phyloP scores from a whole-genome alignment of 2,113 vertebrate genomes.

The Bos indicus region DNA sequence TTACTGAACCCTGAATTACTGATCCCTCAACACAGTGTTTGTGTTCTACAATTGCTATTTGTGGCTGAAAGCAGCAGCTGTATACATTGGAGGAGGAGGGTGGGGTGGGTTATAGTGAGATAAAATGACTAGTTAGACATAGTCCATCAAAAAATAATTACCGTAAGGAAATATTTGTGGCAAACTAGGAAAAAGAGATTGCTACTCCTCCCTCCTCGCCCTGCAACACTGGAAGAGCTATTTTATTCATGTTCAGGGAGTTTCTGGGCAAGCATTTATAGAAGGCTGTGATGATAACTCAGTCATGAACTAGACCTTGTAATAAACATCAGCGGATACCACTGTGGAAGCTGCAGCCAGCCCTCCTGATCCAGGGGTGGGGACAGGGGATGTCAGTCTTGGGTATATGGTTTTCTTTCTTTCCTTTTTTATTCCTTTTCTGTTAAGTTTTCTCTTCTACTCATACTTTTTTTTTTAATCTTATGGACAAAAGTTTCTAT shows the following conservation, averaged over 20 bases:
- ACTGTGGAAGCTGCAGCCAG: background rate
- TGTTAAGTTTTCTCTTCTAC: background rate
- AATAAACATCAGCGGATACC: background rate
- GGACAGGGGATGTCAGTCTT: background rate
- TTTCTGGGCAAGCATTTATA: background rate
- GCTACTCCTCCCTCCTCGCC: fast-evolving
- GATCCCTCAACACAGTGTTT: background rate
- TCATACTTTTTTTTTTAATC: conserved; percentile 31
- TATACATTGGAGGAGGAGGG: background rate
- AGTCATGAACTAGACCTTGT: background rate
- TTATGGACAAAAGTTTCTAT: conserved; percentile 24
- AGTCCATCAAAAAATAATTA: background rate
- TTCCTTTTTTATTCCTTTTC: background rate
- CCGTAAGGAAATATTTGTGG: conserved; percentile 16
- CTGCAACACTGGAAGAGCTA: background rate
- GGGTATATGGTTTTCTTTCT: background rate
- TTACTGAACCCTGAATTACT: conserved; percentile 9
- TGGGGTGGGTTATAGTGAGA: background rate
- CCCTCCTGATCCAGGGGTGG: background rate
- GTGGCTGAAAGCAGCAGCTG: conserved; percentile 24
- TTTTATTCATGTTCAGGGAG: background rate
- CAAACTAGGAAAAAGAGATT: background rate
- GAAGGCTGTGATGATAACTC: background rate
- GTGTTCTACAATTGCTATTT: conserved; percentile 31
- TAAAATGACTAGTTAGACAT: conserved; percentile 5